Percentiles rank a stretch among this genome's conserved stretches.
Evolutionary conservation across 2,113 vertebrate genomes (phyloP).

Genomic region (Brachirus orientalis): DNA sequence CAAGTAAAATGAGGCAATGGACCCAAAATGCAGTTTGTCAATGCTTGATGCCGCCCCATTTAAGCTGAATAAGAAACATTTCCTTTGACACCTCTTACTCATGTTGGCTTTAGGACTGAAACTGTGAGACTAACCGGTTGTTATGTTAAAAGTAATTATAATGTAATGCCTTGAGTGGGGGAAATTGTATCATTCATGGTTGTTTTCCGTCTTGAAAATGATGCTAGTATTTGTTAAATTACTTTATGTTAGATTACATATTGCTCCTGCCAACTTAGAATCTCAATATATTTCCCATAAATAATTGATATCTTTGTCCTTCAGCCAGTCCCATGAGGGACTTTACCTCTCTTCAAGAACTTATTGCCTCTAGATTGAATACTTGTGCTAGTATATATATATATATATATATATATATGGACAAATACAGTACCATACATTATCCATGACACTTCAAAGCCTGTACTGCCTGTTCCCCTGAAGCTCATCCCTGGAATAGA

Average conservation of each 20-base stretch:
- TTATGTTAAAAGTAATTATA: too few species aligned
- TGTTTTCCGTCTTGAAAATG: neutral
- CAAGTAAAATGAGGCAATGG: too few species aligned
- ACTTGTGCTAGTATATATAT: neutral
- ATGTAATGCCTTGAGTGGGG: too few species aligned
- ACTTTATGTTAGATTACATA: neutral
- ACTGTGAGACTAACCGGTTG: too few species aligned
- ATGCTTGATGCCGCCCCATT: too few species aligned
- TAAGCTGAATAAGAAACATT: too few species aligned
- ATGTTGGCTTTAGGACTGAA: too few species aligned
- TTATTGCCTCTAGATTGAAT: neutral
- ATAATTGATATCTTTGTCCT: conserved; percentile 14
- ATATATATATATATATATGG: neutral
- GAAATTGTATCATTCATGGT: too few species aligned
- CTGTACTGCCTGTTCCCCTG: conserved; percentile 30
- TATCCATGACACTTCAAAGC: conserved; percentile 30
- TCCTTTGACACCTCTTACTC: too few species aligned
- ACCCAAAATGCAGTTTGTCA: too few species aligned
- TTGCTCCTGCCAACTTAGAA: neutral
- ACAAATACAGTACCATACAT: conserved; percentile 29
- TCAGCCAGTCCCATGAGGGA: neutral
- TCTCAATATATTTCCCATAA: conserved; percentile 7
- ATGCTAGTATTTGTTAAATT: neutral
- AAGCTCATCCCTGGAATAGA: conserved; percentile 53
- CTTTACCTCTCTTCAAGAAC: conserved; percentile 13